Percentiles rank a stretch among this genome's conserved stretches.
Evolutionary conservation across 2,797 vertebrate genomes (phyloP).

Genomic region (Synanceia verrucosa): DNA sequence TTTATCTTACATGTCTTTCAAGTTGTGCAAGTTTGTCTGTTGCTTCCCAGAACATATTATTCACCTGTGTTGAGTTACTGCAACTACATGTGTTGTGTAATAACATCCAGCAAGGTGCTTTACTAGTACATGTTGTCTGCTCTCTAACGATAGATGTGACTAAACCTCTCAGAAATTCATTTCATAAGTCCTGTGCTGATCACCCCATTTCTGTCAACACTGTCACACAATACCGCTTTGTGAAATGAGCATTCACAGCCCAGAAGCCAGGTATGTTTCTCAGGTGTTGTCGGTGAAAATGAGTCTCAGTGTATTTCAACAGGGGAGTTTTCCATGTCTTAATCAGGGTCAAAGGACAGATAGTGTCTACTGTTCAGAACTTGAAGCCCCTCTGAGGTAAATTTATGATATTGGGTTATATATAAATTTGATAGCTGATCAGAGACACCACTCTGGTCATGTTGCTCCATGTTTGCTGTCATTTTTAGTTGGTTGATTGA

Average conservation of each 20-base stretch:
- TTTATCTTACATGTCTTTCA: neutral
- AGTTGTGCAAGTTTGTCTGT: neutral
- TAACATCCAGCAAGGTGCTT: neutral
- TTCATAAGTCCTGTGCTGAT: neutral
- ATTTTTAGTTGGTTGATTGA: no score
- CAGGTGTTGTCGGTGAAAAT: no score
- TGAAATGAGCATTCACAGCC: neutral
- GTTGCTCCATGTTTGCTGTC: no score
- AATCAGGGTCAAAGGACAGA: no score
- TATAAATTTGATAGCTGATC: no score
- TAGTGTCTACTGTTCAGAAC: no score
- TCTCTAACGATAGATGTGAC: neutral
- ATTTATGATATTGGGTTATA: no score
- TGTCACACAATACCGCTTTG: neutral
- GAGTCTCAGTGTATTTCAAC: no score
- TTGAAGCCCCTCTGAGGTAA: no score
- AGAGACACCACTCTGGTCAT: no score
- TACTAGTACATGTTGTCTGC: neutral
- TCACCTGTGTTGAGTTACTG: neutral
- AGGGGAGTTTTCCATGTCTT: no score
- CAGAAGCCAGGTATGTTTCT: no score
- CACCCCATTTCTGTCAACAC: neutral
- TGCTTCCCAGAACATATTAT: neutral
- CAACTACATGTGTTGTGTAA: constrained; percentile 13
- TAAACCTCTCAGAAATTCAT: constrained; percentile 14